Base-by-base conservation (phyloP, 2,888 invertebrate species). In the Lutraria lutraria region DNA sequence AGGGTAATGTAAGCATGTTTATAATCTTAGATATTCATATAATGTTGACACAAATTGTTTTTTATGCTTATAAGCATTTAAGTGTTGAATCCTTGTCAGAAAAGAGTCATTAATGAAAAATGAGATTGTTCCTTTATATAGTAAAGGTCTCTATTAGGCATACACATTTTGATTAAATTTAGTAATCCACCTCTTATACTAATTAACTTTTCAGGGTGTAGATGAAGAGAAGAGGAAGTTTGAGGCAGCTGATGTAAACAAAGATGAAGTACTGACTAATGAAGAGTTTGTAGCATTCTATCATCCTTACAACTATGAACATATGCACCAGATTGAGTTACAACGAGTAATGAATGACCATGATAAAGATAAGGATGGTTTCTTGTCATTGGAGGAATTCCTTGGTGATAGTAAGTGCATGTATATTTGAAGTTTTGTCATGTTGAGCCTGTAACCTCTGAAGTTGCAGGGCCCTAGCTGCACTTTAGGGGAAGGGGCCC, bases 251-350 rank as follows among this genome's bases (percentile, higher is more conserved):
- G 99, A 99, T 97, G 95, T 97, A 21, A 98, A 99, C 96, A 97
- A 97, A 29, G 99, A 99, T 97, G 98, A 98, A 0, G 96, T 97
- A 56, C 97, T 99, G 84, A 97, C 98, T 94, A 95, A 97, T 1
- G 97, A 97, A 0, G 99, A 99, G 97, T 99, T 98, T 97, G 97
- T 98, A 93, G 97, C 98, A 34, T 99, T 99, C 97, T 98, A 98
- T 81, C 99, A 98, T 96, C 99, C 99, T 0, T 99, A 99, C 97
- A 99, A 99, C 96, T 98, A 98, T 96, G 98, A 98, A 54, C 97
- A 97, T 95, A 99, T 99, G 99, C 96, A 97, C 91, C 94, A 95
- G 79, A 93, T 94, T 63, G 96, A 96, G 90, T 87, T 96, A 84
- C 92, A 95, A 34, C 90, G 94, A 81, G 98, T 98, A 0, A 97